Evolutionary conservation across 37 sponge, comb jelly and placozoan species (phyloP).

Genomic region (Tethya wilhelma): DNA sequence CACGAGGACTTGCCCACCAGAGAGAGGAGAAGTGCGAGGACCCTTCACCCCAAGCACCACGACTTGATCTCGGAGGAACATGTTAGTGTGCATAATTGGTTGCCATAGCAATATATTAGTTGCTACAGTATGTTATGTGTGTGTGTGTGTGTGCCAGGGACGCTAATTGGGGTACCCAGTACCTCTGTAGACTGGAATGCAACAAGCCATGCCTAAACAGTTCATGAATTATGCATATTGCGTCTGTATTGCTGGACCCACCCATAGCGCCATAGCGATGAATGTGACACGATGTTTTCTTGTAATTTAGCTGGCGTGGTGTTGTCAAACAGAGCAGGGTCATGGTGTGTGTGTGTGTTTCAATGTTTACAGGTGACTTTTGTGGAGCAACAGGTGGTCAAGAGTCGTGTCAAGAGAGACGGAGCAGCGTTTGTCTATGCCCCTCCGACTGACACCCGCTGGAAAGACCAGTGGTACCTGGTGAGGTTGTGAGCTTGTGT

Average conservation of each 20-base stretch:
- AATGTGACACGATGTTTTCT: too few species aligned
- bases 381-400: slow-evolving; percentile 86
- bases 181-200: too few species aligned
- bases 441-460: slow-evolving; percentile 62
- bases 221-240: too few species aligned
- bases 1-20: slow-evolving; percentile 38
- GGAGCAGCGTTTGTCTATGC: not conserved
- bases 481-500: slow-evolving; percentile 57
- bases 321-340: too few species aligned
- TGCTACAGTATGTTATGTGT: too few species aligned
- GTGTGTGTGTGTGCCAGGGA: too few species aligned
- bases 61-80: slow-evolving; percentile 29
- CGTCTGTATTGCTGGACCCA: too few species aligned
- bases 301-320: too few species aligned
- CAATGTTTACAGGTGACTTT: slow-evolving; percentile 55
- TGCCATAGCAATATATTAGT: too few species aligned
- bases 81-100: slow-evolving; percentile 29
- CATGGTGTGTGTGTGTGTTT: slow-evolving; percentile 8
- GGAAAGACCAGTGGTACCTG: slow-evolving; percentile 88
- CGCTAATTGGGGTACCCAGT: too few species aligned
- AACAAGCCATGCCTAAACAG: too few species aligned
- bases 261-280: too few species aligned
- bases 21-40: not conserved
- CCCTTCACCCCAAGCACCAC: slow-evolving; percentile 41
- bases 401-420: slow-evolving; percentile 70